phyloP scores from a whole-genome alignment of 2,888 invertebrate species.

The Cerastis leucographa region DNA sequence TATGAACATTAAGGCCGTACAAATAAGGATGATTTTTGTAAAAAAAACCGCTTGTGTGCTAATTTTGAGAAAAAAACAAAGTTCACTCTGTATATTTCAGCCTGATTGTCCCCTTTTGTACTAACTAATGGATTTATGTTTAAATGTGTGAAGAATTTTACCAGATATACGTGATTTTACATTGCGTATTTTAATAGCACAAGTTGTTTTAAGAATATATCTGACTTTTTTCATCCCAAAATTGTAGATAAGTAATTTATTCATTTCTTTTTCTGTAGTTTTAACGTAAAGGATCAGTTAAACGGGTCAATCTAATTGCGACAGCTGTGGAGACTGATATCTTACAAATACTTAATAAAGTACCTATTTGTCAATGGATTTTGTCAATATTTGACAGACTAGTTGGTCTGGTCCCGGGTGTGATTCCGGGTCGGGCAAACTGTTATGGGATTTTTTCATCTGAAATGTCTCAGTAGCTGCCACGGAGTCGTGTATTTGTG shows the following conservation, averaged over 20 bases:
- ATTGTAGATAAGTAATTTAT: not conserved
- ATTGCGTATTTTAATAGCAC: conserved; percentile 26
- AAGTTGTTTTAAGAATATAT: conserved; percentile 17
- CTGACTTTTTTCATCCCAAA: not conserved
- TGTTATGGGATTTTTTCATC: too few species aligned
- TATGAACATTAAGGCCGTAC: not conserved
- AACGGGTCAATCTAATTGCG: not conserved
- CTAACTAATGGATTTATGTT: conserved; percentile 64
- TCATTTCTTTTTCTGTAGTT: not conserved
- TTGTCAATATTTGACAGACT: too few species aligned
- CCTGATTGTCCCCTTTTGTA: conserved; percentile 46
- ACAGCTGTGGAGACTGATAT: not conserved
- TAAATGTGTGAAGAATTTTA: conserved; percentile 56
- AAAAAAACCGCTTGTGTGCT: not conserved
- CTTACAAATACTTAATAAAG: not conserved
- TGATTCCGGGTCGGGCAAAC: too few species aligned
- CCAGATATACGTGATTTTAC: conserved; percentile 47
- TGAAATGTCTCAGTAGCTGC: too few species aligned
- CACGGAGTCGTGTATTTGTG: too few species aligned
- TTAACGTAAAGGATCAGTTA: not conserved
- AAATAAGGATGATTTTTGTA: not conserved
- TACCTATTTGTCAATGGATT: not conserved
- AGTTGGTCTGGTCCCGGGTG: too few species aligned
- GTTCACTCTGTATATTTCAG: not conserved
- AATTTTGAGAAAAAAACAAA: not conserved